These are phyloP conservation scores for Gambusia holbrooki DNA, from an alignment of 2,113 vertebrate species.

Conservation along the genomic window DNA sequence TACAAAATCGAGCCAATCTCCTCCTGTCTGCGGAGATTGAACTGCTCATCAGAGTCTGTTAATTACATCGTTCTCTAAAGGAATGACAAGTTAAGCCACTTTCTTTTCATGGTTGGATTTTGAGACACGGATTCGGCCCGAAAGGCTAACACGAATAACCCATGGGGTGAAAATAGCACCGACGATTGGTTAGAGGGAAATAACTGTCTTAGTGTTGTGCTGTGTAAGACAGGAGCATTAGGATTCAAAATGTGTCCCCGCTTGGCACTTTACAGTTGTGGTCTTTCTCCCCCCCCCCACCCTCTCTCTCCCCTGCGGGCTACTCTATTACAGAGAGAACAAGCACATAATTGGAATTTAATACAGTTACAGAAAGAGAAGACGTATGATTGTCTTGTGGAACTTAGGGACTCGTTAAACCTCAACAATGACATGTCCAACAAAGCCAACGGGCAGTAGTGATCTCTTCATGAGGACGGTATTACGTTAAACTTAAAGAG, in stretches of 20 bases:
- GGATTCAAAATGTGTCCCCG: conserved; percentile 17
- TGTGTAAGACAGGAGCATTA: conserved; percentile 9
- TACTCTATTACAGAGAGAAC: conserved; percentile 61
- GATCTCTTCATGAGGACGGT: conserved; percentile 10
- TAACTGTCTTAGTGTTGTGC: conserved; percentile 10
- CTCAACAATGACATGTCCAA: conserved; percentile 5
- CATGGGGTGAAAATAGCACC: conserved; percentile 55
- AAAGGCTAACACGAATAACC: conserved; percentile 67
- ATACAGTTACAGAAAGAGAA: conserved; percentile 50
- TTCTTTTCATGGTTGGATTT: conserved; percentile 57
- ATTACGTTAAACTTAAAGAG: neutral
- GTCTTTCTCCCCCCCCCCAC: neutral
- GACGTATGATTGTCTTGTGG: conserved; percentile 30
- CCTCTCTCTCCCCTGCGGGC: conserved; percentile 32
- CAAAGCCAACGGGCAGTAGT: conserved; percentile 4
- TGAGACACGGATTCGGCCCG: conserved; percentile 38
- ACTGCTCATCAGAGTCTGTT: conserved; percentile 74
- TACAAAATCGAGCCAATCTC: conserved; percentile 67
- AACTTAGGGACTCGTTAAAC: conserved; percentile 1
- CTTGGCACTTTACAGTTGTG: conserved; percentile 19
- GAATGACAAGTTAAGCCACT: conserved; percentile 75
- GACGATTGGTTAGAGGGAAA: conserved; percentile 32
- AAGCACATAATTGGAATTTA: conserved; percentile 68
- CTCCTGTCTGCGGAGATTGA: conserved; percentile 66
- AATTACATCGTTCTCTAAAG: conserved; percentile 76